A percentile compares a stretch with the other conserved stretches of the same genome.
Evolutionary conservation across 23 tunicate genomes (phyloP).

Genomic region (Diplosoma virens): DNA sequence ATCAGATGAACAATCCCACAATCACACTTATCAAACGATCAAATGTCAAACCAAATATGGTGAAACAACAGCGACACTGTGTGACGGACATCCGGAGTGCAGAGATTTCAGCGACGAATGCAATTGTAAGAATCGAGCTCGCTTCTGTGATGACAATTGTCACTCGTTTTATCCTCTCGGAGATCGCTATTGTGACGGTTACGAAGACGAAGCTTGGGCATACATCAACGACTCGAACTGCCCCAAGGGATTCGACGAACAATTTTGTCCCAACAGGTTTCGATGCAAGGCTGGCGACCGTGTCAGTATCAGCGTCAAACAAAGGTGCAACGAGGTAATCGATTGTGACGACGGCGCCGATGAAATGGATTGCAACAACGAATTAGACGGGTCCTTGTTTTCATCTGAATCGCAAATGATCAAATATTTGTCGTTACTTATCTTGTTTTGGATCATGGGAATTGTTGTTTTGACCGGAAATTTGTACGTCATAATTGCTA

Average conservation of each 20-base stretch:
- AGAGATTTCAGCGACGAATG: constrained; percentile 32
- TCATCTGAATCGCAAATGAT: constrained; percentile 19
- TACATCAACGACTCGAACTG: constrained; percentile 9
- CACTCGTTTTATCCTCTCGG: constrained; percentile 8
- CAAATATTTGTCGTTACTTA: neutral
- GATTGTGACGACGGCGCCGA: constrained; percentile 18
- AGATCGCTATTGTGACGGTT: constrained; percentile 24
- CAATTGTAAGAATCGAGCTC: neutral
- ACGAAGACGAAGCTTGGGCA: constrained; percentile 18
- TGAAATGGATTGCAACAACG: neutral
- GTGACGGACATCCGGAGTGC: constrained; percentile 35
- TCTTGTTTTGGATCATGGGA: constrained; percentile 22
- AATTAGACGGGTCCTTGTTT: neutral
- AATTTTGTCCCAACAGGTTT: constrained; percentile 12
- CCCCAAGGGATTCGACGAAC: constrained; percentile 22
- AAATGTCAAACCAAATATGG: neutral
- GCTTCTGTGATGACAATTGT: constrained; percentile 27
- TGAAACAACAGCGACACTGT: neutral
- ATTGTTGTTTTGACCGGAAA: neutral
- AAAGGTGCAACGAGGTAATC: neutral
- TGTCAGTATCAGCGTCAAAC: neutral
- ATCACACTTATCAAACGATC: no score
- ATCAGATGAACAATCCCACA: neutral
- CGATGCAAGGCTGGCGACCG: neutral
- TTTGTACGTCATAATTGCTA: neutral